These are phyloP conservation scores for Cylloceria caligata DNA, from an alignment of 2,888 invertebrate species.

Conservation along the genomic window DNA sequence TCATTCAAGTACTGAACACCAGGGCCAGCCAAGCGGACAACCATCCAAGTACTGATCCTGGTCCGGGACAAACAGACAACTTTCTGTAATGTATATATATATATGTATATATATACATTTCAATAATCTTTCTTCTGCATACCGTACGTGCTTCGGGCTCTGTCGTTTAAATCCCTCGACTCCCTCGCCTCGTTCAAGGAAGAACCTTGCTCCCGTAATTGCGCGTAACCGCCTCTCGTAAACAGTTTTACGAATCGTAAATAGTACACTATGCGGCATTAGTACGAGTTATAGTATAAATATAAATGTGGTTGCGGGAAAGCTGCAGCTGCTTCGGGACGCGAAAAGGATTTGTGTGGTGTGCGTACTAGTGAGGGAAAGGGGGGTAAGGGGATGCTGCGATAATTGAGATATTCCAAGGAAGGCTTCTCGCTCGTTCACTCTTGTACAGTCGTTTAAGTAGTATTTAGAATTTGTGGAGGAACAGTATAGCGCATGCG, in stretches of 20 bases:
- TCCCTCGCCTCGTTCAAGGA: constrained; percentile 56
- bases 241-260: constrained; percentile 59
- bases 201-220: constrained; percentile 64
- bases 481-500: constrained; percentile 14
- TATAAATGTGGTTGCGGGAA: constrained; percentile 52
- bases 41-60: no score
- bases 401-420: constrained; percentile 60
- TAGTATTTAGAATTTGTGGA: constrained; percentile 24
- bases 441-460: not conserved
- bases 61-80: no score
- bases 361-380: no score
- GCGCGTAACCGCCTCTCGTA: constrained; percentile 56
- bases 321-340: constrained; percentile 29
- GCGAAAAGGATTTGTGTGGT: constrained; percentile 39
- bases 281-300: constrained; percentile 32
- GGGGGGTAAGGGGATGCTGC: constrained; percentile 13
- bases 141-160: constrained; percentile 10
- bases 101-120: no score
- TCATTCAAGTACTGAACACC: no score
- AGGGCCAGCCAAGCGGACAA: no score
- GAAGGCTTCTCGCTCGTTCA: constrained; percentile 40
- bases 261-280: constrained; percentile 44
- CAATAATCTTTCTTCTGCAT: constrained; percentile 33
- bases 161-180: constrained; percentile 14
- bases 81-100: no score